Base-by-base conservation (phyloP, 2,113 vertebrate species). In the Holacanthus passer region DNA sequence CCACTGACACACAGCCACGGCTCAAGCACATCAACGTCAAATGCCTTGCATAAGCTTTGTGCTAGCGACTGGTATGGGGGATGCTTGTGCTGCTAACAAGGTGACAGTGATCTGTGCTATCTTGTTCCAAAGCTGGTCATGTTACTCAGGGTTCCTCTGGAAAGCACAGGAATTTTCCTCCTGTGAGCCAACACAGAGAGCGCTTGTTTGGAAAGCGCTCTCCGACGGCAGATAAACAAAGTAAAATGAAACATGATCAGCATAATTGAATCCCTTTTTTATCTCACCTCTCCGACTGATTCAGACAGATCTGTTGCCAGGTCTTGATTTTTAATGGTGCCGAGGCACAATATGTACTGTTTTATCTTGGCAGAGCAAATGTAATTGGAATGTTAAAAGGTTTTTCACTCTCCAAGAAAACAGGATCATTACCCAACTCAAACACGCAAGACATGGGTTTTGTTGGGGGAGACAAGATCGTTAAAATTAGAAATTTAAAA, bases 1-100 rank as follows among this genome's bases (percentile, higher is more conserved):
- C 87, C 90, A 87, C 90, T 91, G 89, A 93, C 91, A 93, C 83
- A 79, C 87, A 72, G 83, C 52, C 63, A 10, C 7, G 50, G 78
- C 81, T 67, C 58, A 27, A 72, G 74, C 88, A 72, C 88, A 85
- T 82, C 81, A 77, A 39, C 48, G 72, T 70, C 77, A 79, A 86
- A 87, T 37, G 58, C 66, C 75, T 91, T 80, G 74, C 73, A 88
- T 93, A 91, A 89, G 79, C 80, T 73, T 67, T 72, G 79, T 59
- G 81, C 69, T 31, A 20, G 27, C 37, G 52, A 50, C 56, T 24
- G n/a, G 50, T n/a, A 77, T 56, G 78, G 64, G 79, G 77, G 78
- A 73, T 73, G 43, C 74, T 62, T 69, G 82, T 50, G 73, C 19
- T 43, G 70, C 82, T 72, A 79, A 89, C 78, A 65, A 76, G 59